A percentile compares a stretch with the other conserved stretches of the same genome.
phyloP scores from a whole-genome alignment of 2,888 invertebrate genomes.

The Corythucha ciliata region DNA sequence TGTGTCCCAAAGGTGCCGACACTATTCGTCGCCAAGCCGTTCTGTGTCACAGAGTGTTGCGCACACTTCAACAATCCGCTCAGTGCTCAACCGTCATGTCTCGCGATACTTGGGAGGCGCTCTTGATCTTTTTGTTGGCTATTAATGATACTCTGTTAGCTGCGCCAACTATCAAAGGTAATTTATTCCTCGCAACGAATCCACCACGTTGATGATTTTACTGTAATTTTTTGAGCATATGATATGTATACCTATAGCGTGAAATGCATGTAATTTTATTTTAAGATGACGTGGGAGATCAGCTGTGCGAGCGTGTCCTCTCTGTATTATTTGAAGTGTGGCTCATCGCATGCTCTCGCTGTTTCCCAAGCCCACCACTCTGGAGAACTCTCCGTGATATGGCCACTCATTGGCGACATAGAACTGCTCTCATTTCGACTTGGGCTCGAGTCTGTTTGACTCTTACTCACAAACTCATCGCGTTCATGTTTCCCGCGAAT shows the following conservation, averaged over 20 bases:
- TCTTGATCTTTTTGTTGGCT: conserved; percentile 76
- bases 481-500: conserved; percentile 78
- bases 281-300: conserved; percentile 84
- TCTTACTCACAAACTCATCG: conserved; percentile 71
- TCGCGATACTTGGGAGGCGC: conserved; percentile 81
- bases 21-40: conserved; percentile 88
- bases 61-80: conserved; percentile 72
- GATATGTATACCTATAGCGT: neutral
- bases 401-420: conserved; percentile 88
- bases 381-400: conserved; percentile 93
- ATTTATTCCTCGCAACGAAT: neutral
- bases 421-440: conserved; percentile 83
- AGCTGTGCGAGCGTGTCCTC: conserved; percentile 85
- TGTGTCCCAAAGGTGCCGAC: conserved; percentile 48
- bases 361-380: conserved; percentile 88
- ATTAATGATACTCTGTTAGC: conserved; percentile 86
- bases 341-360: conserved; percentile 63
- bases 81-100: conserved; percentile 66
- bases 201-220: neutral
- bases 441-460: conserved; percentile 91
- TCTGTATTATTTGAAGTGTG: conserved; percentile 84
- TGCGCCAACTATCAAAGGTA: conserved; percentile 77
- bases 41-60: conserved; percentile 79
- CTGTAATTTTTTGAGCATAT: neutral
- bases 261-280: conserved; percentile 9